Evolutionary conservation across 2,888 invertebrate genomes (phyloP).

Genomic region (Oscheius sp.): DNA sequence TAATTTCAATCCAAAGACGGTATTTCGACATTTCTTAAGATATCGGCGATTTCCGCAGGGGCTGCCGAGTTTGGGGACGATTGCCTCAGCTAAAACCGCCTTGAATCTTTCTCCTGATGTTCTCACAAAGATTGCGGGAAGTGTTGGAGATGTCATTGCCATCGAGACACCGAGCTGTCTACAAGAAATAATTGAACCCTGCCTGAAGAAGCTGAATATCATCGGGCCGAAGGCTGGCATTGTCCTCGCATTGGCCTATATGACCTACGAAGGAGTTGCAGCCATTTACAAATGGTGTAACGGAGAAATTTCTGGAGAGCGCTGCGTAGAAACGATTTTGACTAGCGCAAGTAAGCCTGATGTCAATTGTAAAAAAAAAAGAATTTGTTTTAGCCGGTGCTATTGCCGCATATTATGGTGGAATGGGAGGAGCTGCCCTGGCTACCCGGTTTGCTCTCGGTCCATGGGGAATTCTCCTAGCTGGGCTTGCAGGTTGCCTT

Average conservation of each 20-base stretch:
- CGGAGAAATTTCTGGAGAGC: slow-evolving; percentile 5
- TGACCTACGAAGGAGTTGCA: background rate
- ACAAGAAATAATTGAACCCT: background rate
- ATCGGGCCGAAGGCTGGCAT: slow-evolving; percentile 6
- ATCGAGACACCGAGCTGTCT: background rate
- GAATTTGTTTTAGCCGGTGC: slow-evolving; percentile 2
- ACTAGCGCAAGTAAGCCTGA: background rate
- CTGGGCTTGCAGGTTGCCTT: background rate
- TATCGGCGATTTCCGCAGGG: background rate
- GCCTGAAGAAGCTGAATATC: background rate
- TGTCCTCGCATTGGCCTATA: background rate
- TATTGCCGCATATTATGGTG: slow-evolving; percentile 3
- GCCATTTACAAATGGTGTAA: background rate
- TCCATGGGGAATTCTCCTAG: background rate
- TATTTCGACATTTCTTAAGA: too few relatives aligned
- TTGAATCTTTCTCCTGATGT: background rate
- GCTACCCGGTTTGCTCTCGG: background rate
- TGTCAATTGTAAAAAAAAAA: background rate
- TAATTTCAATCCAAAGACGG: background rate
- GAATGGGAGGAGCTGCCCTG: background rate
- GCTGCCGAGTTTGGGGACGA: background rate
- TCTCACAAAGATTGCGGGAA: background rate
- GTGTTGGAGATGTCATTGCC: background rate
- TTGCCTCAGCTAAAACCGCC: background rate
- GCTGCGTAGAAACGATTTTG: background rate